Percentiles rank a stretch among this genome's conserved stretches.
Evolutionary conservation across 92 coral and sea anemone genomes (phyloP).

Genomic region (Diadumene lineata): DNA sequence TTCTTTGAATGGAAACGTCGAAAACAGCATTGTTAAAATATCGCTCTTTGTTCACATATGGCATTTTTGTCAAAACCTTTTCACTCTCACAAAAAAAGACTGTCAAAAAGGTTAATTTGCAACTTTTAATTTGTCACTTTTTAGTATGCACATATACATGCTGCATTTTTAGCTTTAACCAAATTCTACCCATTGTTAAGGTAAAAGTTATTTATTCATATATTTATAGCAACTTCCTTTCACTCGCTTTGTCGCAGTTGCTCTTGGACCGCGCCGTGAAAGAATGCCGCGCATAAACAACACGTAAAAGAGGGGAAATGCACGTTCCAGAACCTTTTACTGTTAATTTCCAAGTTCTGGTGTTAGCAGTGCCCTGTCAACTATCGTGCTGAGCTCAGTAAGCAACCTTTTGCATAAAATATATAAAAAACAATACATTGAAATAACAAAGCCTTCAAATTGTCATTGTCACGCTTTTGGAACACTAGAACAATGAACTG

Average conservation of each 20-base stretch:
- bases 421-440: slow-evolving; percentile 17
- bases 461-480: slow-evolving; percentile 12
- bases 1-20: not conserved
- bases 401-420: slow-evolving; percentile 15
- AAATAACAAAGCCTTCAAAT: slow-evolving; percentile 13
- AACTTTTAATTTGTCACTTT: not conserved
- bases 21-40: slow-evolving; percentile 26
- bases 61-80: slow-evolving; percentile 10
- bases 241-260: not conserved
- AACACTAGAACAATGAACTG: slow-evolving; percentile 19
- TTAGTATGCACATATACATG: not conserved
- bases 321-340: not conserved
- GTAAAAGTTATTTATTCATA: not conserved
- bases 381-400: slow-evolving; percentile 38
- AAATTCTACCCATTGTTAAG: not conserved
- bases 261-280: not conserved
- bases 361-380: not conserved
- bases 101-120: not conserved
- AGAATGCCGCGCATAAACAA: not conserved
- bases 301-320: not conserved
- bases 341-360: not conserved
- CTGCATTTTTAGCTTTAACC: slow-evolving; percentile 1
- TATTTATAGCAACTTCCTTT: no score
- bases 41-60: slow-evolving; percentile 23
- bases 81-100: not conserved